Evolutionary conservation across 2,113 vertebrate species (phyloP), one percentile per base, ranked within the genome.

Genomic region (Rostratula benghalensis): DNA sequence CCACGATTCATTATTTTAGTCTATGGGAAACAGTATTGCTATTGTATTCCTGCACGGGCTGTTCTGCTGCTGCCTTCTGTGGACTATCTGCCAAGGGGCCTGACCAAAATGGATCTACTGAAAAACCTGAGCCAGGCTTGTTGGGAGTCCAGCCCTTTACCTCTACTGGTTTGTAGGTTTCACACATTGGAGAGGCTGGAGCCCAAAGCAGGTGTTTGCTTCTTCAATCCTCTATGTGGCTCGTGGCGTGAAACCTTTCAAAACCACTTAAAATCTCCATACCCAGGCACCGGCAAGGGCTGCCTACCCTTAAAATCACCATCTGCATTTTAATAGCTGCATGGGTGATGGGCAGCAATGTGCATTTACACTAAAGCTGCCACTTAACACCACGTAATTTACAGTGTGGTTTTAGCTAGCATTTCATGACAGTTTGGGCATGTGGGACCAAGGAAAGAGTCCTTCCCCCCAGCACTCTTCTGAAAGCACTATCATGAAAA

Each of bases 11-110:
- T 74, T 92, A 88, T 92, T 95, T 83, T 43, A 88, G 67, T 86
- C 84, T 86, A 92, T 90, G 88, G 92, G 96, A 96, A 96, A 94
- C 89, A 54, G 73, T 93, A 93, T 79, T 92, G 74, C 37, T 33
- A 76, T 94, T 94, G 83, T 95, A 87, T 59, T 90, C 45, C 73
- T 93, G 48, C 54, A 54, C 4, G 18, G 39, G 14, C 74, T 79
- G 69, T 30, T 90, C 39, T 78, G 39, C 19, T 0, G 0, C 60
- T 68, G 51, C 43, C 30, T 67, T 86, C 20, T 54, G 28, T 4
- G 3, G 25, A 67, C 9, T 3, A 3, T 69, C 51, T 78, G 68
- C 64, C 86, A 89, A 77, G 18, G 13, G 30, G 53, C 68, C 35
- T 56, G 50, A 51, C 30, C 5, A 5, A 93, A 95, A 57, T 2